These are phyloP conservation scores for Neoscelio sp. DNA, from an alignment of 2,888 invertebrate species.

Conservation along the genomic window DNA sequence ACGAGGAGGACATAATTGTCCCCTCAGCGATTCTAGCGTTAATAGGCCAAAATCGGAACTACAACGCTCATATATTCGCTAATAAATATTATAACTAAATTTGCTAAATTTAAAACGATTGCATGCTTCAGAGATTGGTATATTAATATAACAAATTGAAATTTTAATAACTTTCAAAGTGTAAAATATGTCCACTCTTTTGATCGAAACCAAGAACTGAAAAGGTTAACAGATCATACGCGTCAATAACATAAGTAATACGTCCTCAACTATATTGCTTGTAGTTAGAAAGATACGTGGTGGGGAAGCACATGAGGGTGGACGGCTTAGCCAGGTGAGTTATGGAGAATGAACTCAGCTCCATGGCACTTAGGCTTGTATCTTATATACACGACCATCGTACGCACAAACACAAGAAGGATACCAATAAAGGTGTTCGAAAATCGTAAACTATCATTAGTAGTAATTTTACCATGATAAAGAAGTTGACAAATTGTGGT, in stretches of 20 bases:
- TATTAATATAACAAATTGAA: too few species aligned
- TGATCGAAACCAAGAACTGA: too few species aligned
- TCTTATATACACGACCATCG: slow-evolving; percentile 42
- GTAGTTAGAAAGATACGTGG: slow-evolving; percentile 37
- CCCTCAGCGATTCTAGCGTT: too few species aligned
- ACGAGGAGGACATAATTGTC: too few species aligned
- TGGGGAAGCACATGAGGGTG: slow-evolving; percentile 37
- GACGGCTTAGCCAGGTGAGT: slow-evolving; percentile 55
- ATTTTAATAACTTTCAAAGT: too few species aligned
- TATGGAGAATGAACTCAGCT: slow-evolving; percentile 56
- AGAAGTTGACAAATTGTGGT: slow-evolving; percentile 37
- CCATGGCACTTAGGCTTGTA: slow-evolving; percentile 53
- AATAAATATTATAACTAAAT: too few species aligned
- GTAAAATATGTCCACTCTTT: slow-evolving; percentile 25
- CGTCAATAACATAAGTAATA: slow-evolving; percentile 50
- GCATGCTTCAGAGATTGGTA: too few species aligned
- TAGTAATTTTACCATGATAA: slow-evolving; percentile 18
- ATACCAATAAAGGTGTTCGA: slow-evolving; percentile 17
- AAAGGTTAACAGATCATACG: slow-evolving; percentile 23
- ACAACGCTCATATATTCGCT: too few species aligned
- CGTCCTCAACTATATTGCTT: slow-evolving; percentile 43
- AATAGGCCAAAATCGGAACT: too few species aligned
- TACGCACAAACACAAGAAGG: slow-evolving; percentile 29
- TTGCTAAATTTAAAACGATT: too few species aligned
- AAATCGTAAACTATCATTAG: slow-evolving; percentile 44